Percentiles rank a stretch among this genome's conserved stretches.
These are phyloP conservation scores for Nesospiza acunhae DNA, from an alignment of 2,113 vertebrate species.

Conservation along the genomic window DNA sequence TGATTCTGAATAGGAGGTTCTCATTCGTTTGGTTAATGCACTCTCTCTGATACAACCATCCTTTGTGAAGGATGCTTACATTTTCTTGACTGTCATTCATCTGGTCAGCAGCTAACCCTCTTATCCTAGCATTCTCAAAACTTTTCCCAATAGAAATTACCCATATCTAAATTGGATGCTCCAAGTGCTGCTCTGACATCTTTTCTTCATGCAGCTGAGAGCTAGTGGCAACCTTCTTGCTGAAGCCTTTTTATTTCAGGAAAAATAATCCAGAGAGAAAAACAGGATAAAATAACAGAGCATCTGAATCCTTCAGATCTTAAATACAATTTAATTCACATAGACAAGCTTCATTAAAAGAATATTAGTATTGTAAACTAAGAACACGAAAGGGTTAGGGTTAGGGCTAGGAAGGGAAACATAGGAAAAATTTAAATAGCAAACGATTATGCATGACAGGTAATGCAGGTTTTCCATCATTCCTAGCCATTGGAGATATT, in stretches of 20 bases:
- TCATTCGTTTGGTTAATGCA: neutral
- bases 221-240: neutral
- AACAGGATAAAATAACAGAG: neutral
- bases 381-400: neutral
- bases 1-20: neutral
- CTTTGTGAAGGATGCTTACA: slow-evolving; percentile 7
- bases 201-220: neutral
- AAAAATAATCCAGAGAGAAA: neutral
- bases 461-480: neutral
- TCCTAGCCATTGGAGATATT: neutral
- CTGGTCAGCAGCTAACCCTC: slow-evolving; percentile 40
- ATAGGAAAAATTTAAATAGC: neutral
- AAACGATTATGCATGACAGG: neutral
- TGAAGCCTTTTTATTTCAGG: neutral
- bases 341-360: neutral
- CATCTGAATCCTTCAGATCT: neutral
- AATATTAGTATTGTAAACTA: neutral
- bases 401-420: neutral
- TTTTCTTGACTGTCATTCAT: slow-evolving; percentile 34
- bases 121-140: slow-evolving; percentile 35
- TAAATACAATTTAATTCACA: neutral
- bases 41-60: neutral
- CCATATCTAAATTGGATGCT: slow-evolving; percentile 39
- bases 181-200: neutral
- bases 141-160: neutral